Conservation (phyloP, 1,140 invertebrate species). For the Homarus americanus region DNA sequence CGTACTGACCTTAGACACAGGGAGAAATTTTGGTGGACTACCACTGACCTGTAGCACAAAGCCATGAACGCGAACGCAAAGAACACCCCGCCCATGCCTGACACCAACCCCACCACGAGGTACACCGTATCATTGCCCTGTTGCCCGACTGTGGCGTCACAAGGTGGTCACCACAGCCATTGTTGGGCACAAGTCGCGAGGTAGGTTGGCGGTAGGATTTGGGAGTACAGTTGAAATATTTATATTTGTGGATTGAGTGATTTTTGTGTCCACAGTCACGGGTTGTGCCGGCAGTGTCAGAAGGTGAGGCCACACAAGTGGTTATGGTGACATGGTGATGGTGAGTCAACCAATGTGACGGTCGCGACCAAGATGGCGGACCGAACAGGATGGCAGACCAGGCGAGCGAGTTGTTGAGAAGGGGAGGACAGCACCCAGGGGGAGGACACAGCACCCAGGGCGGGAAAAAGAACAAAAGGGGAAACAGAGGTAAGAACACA, state of each 20-base stretch:
- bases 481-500: constrained; percentile 68
- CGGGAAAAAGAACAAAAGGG: constrained; percentile 72
- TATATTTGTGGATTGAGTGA: constrained; percentile 60
- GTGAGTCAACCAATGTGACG: constrained; percentile 52
- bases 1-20: constrained; percentile 95
- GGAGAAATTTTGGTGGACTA: constrained; percentile 98
- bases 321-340: constrained; percentile 64
- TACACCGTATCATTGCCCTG: constrained; percentile 83
- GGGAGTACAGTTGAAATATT: constrained; percentile 20
- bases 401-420: constrained; percentile 71
- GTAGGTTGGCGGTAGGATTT: constrained; percentile 40
- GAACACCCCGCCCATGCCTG: constrained; percentile 98
- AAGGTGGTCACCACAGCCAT: constrained; percentile 33
- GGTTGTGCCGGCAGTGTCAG: constrained; percentile 68
- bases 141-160: constrained; percentile 66
- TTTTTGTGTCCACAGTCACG: constrained; percentile 68
- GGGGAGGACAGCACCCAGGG: constrained; percentile 70
- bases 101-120: constrained; percentile 98
- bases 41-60: constrained; percentile 99
- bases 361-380: constrained; percentile 64
- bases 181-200: constrained; percentile 10
- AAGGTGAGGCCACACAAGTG: constrained; percentile 55
- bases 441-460: constrained; percentile 70
- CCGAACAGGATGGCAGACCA: constrained; percentile 63
- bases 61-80: constrained; percentile 98